Evolutionary conservation across 2,888 invertebrate genomes (phyloP).

Genomic region (Temnothorax ravouxi): DNA sequence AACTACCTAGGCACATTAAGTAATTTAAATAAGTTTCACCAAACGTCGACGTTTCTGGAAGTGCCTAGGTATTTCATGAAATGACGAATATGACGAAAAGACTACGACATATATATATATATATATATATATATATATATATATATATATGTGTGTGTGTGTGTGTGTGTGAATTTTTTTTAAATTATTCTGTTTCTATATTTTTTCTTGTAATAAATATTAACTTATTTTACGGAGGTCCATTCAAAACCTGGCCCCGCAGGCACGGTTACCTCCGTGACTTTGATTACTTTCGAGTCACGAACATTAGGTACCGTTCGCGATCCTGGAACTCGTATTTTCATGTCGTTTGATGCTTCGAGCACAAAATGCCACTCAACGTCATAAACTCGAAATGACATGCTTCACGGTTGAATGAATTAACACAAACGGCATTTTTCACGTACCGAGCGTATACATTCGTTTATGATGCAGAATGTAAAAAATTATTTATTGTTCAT

Average conservation of each 20-base stretch:
- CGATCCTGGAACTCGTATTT: constrained; percentile 31
- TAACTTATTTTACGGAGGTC: neutral
- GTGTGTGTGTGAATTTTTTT: neutral
- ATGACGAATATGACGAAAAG: no score
- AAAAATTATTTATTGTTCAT: neutral
- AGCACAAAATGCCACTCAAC: constrained; percentile 39
- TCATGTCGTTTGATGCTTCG: constrained; percentile 29
- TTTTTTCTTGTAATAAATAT: neutral
- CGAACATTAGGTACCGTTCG: constrained; percentile 32
- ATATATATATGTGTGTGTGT: no score
- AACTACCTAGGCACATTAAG: no score
- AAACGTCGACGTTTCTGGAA: no score
- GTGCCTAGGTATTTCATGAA: no score
- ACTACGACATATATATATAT: no score
- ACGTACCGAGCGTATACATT: neutral
- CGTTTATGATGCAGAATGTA: neutral
- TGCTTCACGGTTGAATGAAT: constrained; percentile 42
- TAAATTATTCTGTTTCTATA: neutral
- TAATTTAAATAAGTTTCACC: no score
- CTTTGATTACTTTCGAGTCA: constrained; percentile 42
- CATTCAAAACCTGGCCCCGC: neutral
- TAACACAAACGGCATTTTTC: constrained; percentile 6
- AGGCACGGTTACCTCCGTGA: constrained; percentile 27
- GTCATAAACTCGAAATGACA: constrained; percentile 47
- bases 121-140: no score